Evolutionary conservation across 2,888 invertebrate species (phyloP), one percentile per base, ranked within the genome.

Genomic region (Zonitis immaculata): DNA sequence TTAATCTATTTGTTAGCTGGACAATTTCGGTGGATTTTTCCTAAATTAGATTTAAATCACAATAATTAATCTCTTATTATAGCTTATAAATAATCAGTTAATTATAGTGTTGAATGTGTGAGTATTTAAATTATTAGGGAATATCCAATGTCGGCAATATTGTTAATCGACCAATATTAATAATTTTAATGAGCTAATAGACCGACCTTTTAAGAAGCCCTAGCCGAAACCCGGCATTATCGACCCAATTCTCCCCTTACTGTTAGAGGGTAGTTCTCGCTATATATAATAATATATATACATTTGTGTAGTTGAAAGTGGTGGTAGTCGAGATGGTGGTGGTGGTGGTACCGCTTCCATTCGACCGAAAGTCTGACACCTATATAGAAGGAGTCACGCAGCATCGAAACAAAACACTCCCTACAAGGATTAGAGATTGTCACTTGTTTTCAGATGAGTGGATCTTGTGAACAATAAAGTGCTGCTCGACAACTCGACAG

Each of bases 381-480:
- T n/a, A n/a, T n/a, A n/a, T 68, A 62, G 60, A 63, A 67, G 67
- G 67, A 69, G 67, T 69, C 68, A 68, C 68, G 68, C 69, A 65
- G 67, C 64, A 64, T 61, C 68, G 66, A 70, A 70, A 69, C 69
- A 70, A 69, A 68, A 68, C 68, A 67, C 67, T 67, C 66, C 66
- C 67, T 65, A 67, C 68, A 66, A 67, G 67, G 67, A 69, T 69
- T 68, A 68, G 68, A 70, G 68, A 69, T 68, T 69, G 69, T 69
- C 69, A 68, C 68, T 68, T 68, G 69, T 66, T 68, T 70, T 67
- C 69, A 63, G 68, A 67, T 64, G 69, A 69, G 68, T 67, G 66
- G 69, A 68, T 68, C 66, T 60, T 58, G 62, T 59, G 62, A 68
- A 68, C 68, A 69, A 69, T 69, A 68, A 68, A 68, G 65, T 66